Evolutionary conservation across 2,797 vertebrate genomes (phyloP).

Genomic region (Periophthalmus magnuspinnatus): DNA sequence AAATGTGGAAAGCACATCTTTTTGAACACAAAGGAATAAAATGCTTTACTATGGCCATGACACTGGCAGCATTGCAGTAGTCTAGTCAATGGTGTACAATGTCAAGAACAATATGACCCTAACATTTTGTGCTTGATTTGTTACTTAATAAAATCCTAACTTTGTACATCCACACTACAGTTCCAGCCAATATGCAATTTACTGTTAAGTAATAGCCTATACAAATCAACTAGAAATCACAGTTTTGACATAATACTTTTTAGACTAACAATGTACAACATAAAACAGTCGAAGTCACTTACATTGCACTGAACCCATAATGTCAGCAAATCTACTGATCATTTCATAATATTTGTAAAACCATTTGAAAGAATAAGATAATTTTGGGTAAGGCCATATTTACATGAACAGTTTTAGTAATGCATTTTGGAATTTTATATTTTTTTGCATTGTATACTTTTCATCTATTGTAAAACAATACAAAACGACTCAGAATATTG

Average conservation of each 20-base stretch:
- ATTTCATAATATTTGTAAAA: neutral
- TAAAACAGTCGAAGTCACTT: slow-evolving; percentile 21
- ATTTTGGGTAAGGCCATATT: neutral
- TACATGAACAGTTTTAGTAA: neutral
- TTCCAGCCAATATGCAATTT: neutral
- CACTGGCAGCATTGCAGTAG: neutral
- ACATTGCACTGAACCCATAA: slow-evolving; percentile 69
- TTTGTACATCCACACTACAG: neutral
- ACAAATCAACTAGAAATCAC: neutral
- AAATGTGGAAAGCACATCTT: neutral
- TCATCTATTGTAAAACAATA: neutral
- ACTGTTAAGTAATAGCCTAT: too few species aligned
- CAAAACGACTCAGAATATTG: neutral
- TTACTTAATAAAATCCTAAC: neutral
- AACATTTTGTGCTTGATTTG: neutral
- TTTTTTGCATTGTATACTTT: too few species aligned
- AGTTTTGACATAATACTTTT: slow-evolving; percentile 1
- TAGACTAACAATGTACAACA: slow-evolving; percentile 24
- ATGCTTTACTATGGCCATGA: neutral
- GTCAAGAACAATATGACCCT: neutral
- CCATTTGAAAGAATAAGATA: neutral
- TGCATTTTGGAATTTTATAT: too few species aligned
- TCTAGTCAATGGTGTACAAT: neutral
- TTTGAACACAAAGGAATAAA: neutral
- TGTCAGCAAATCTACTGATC: slow-evolving; percentile 42